Percentiles rank a stretch among this genome's conserved stretches.
phyloP scores from a whole-genome alignment of 1,140 invertebrate genomes.

The Zaprionus inermis region DNA sequence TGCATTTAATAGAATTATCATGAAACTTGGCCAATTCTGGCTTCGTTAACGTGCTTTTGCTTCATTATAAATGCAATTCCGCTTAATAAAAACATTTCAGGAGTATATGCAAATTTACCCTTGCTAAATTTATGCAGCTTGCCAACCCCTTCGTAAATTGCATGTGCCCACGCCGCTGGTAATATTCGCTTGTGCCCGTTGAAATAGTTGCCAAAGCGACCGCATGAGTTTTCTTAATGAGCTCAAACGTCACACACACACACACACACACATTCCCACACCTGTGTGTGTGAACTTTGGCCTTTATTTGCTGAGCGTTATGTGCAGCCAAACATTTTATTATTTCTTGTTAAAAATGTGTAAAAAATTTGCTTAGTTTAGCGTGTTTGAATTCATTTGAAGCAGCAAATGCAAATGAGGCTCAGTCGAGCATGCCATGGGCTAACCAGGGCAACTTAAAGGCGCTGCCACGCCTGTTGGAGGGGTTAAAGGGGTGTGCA shows the following conservation, averaged over 20 bases:
- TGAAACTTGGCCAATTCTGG: neutral
- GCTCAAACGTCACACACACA: constrained; percentile 59
- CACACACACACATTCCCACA: neutral
- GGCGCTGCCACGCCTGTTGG: constrained; percentile 28
- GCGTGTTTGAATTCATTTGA: constrained; percentile 35
- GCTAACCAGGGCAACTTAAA: constrained; percentile 27
- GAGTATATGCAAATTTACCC: neutral
- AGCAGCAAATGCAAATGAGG: constrained; percentile 42
- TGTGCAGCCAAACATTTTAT: constrained; percentile 36
- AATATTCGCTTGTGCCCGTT: constrained; percentile 24
- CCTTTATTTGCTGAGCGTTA: constrained; percentile 46
- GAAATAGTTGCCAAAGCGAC: constrained; percentile 72
- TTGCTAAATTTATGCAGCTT: neutral
- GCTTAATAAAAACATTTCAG: neutral
- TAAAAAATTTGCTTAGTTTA: constrained; percentile 54
- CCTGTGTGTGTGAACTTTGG: constrained; percentile 39
- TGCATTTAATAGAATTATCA: neutral
- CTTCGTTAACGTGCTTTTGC: neutral
- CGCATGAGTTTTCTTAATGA: constrained; percentile 73
- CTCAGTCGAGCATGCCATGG: constrained; percentile 19
- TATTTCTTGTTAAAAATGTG: constrained; percentile 56
- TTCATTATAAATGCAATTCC: constrained; percentile 4
- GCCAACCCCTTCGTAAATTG: neutral
- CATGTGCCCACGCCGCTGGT: constrained; percentile 13
- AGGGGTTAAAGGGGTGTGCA: constrained; percentile 32